phyloP scores from a whole-genome alignment of 1,140 invertebrate genomes.

The Bombyx mori region DNA sequence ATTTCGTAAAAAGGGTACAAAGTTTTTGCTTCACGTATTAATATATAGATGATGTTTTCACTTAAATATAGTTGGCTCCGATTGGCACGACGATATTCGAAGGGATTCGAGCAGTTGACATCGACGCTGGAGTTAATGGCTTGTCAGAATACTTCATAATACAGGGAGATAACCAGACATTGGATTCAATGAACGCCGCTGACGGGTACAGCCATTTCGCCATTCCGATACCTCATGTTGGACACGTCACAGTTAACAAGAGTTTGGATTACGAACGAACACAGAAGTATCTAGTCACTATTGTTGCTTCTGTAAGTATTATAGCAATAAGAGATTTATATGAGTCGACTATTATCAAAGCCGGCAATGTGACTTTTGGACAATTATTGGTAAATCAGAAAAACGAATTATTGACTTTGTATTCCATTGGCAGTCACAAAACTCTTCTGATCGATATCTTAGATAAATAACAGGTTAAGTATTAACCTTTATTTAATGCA shows the following conservation, averaged over 20 bases:
- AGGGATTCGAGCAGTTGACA: slow-evolving; percentile 85
- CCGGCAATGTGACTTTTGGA: too few species aligned
- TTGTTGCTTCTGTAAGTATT: slow-evolving; percentile 88
- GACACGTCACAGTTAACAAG: slow-evolving; percentile 89
- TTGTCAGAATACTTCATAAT: slow-evolving; percentile 85
- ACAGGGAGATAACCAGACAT: slow-evolving; percentile 72
- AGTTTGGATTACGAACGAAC: slow-evolving; percentile 91
- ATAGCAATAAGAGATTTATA: neutral
- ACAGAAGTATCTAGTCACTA: slow-evolving; percentile 90
- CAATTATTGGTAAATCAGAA: too few species aligned
- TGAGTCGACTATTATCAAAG: too few species aligned
- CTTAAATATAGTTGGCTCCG: slow-evolving; percentile 80
- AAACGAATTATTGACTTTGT: too few species aligned
- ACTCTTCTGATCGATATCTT: too few species aligned
- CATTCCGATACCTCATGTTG: slow-evolving; percentile 91
- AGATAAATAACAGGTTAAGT: too few species aligned
- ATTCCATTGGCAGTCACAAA: too few species aligned
- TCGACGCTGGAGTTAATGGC: slow-evolving; percentile 89
- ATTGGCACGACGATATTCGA: slow-evolving; percentile 90
- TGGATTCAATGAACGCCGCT: slow-evolving; percentile 70
- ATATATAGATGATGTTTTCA: too few species aligned
- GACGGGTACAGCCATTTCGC: slow-evolving; percentile 88
- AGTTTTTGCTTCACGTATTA: too few species aligned
- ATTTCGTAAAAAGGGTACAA: too few species aligned
- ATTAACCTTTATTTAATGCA: too few species aligned